Conservation (phyloP, 2,888 invertebrate species). For the Clitarchus hookeri region DNA sequence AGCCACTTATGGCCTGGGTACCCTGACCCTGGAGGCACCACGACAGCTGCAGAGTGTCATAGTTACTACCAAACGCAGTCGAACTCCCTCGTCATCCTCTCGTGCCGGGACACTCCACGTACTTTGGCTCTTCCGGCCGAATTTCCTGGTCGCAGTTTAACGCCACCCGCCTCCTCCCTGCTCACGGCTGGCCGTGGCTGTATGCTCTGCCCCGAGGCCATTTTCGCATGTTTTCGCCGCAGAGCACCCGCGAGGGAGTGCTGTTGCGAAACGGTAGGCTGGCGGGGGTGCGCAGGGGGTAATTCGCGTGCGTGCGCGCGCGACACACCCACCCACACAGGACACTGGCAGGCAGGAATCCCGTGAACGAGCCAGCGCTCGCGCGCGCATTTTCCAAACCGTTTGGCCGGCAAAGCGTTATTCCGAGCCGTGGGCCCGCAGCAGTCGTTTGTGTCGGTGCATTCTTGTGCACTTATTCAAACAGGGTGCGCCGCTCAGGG, state of each 20-base stretch:
- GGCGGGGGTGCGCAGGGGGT: too few relatives aligned
- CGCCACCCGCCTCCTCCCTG: too few relatives aligned
- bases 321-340: background rate
- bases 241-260: background rate
- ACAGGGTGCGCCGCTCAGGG: background rate
- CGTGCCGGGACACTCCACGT: too few relatives aligned
- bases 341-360: background rate
- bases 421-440: too few relatives aligned
- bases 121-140: too few relatives aligned
- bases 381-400: background rate
- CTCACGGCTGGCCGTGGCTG: background rate
- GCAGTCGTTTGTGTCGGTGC: slow-evolving; percentile 9
- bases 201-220: background rate
- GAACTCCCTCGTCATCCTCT: too few relatives aligned
- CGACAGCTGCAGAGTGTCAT: too few relatives aligned
- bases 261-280: too few relatives aligned
- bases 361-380: background rate
- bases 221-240: slow-evolving; percentile 4
- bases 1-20: too few relatives aligned
- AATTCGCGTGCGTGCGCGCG: background rate
- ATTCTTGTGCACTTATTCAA: slow-evolving; percentile 14
- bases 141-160: too few relatives aligned
- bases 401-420: slow-evolving; percentile 9
- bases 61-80: too few relatives aligned
- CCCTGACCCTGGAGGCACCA: too few relatives aligned